These are phyloP conservation scores for Cherax destructor DNA, from an alignment of 1,140 invertebrate species.

Conservation along the genomic window DNA sequence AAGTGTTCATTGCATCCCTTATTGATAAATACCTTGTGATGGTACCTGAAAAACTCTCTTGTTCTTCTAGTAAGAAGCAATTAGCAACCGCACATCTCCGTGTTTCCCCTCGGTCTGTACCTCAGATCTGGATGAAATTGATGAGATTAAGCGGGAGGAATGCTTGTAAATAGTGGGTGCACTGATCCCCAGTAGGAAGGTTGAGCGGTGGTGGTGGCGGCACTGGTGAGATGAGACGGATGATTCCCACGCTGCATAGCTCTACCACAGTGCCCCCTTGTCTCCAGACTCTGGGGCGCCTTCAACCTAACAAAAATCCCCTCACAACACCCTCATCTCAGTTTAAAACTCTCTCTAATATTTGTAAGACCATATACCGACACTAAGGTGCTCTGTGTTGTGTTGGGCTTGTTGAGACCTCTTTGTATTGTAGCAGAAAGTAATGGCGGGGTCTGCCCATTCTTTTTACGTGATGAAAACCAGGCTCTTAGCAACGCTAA, in stretches of 20 bases:
- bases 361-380: neutral
- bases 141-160: neutral
- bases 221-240: constrained; percentile 4
- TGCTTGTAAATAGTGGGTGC: neutral
- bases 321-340: neutral
- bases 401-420: neutral
- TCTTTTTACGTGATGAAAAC: neutral
- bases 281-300: constrained; percentile 8
- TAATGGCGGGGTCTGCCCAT: too few species aligned
- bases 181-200: neutral
- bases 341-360: constrained; percentile 8
- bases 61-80: neutral
- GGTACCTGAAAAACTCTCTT: neutral
- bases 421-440: too few species aligned
- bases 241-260: neutral
- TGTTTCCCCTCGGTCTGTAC: neutral
- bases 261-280: neutral
- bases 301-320: neutral
- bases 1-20: neutral
- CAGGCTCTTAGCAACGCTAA: neutral
- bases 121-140: constrained; percentile 1
- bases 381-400: neutral
- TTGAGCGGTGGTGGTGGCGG: too few species aligned
- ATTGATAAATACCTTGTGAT: neutral
- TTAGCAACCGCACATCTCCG: constrained; percentile 3